Evolutionary conservation across 2,113 vertebrate species (phyloP).

Genomic region (Paraplagusia blochii): DNA sequence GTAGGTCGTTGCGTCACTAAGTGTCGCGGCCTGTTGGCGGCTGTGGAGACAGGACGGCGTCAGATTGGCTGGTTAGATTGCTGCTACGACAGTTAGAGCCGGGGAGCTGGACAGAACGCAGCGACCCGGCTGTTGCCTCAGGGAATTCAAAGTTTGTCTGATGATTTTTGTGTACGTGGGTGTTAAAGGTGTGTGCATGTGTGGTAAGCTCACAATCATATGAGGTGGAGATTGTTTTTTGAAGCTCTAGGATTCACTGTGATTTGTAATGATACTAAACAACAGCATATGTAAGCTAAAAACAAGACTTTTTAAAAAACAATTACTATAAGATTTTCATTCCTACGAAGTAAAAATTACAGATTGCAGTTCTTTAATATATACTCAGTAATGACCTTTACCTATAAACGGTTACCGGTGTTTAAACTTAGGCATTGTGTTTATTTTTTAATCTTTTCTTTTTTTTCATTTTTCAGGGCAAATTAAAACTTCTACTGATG

Average conservation of each 20-base stretch:
- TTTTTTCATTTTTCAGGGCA: slow-evolving; percentile 24
- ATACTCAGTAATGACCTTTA: slow-evolving; percentile 1
- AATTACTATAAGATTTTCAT: slow-evolving; percentile 37
- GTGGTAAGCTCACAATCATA: slow-evolving; percentile 71
- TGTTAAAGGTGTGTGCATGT: slow-evolving; percentile 55
- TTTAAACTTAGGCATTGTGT: slow-evolving; percentile 4
- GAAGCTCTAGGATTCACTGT: slow-evolving; percentile 68
- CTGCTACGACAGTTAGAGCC: slow-evolving; percentile 64
- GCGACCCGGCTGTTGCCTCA: slow-evolving; percentile 68
- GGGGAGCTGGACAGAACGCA: slow-evolving; percentile 53
- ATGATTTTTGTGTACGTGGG: slow-evolving; percentile 47
- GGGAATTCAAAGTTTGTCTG: slow-evolving; percentile 65
- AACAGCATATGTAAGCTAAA: slow-evolving; percentile 66
- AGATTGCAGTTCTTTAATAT: slow-evolving; percentile 7
- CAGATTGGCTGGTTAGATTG: slow-evolving; percentile 56
- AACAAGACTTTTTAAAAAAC: slow-evolving; percentile 21
- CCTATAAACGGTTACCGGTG: neutral
- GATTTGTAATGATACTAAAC: slow-evolving; percentile 63
- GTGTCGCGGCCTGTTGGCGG: slow-evolving; percentile 40
- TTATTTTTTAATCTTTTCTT: slow-evolving; percentile 23
- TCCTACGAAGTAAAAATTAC: slow-evolving; percentile 10
- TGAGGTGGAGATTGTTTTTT: slow-evolving; percentile 62
- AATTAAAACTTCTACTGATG: slow-evolving; percentile 23
- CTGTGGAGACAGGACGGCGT: slow-evolving; percentile 38
- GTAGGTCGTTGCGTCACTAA: slow-evolving; percentile 45